phyloP scores from a whole-genome alignment of 2,888 invertebrate genomes.

The Epistrophe grossulariae region DNA sequence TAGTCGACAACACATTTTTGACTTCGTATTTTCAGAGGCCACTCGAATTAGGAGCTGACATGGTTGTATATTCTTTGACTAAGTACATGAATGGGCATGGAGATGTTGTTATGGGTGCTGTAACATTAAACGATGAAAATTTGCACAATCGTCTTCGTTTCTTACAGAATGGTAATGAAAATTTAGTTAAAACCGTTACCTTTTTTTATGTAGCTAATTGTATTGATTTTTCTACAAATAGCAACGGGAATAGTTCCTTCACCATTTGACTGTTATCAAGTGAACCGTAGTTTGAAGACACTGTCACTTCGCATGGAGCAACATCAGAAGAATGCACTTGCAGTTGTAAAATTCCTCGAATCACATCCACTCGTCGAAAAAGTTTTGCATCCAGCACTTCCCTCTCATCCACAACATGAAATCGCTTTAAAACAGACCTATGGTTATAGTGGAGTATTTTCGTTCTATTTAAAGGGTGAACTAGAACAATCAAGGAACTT shows the following conservation, averaged over 20 bases:
- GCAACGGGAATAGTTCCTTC: slow-evolving; percentile 94
- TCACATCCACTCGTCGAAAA: slow-evolving; percentile 90
- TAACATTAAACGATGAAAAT: slow-evolving; percentile 89
- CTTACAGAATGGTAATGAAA: slow-evolving; percentile 91
- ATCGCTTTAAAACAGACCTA: slow-evolving; percentile 91
- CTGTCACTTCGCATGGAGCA: slow-evolving; percentile 95
- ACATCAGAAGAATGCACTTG: slow-evolving; percentile 91
- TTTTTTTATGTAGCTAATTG: not conserved
- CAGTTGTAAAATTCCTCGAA: slow-evolving; percentile 92
- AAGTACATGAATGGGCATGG: slow-evolving; percentile 99
- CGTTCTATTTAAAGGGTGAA: slow-evolving; percentile 93
- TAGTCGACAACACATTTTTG: slow-evolving; percentile 97
- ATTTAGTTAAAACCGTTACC: not conserved
- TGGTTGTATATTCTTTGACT: slow-evolving; percentile 95
- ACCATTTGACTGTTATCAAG: slow-evolving; percentile 97
- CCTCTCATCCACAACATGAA: slow-evolving; percentile 94
- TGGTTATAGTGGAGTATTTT: slow-evolving; percentile 96
- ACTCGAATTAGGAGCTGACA: slow-evolving; percentile 94
- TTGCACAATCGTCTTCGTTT: slow-evolving; percentile 90
- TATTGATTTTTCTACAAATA: slow-evolving; percentile 42
- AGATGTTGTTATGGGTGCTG: slow-evolving; percentile 98
- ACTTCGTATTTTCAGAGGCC: slow-evolving; percentile 96
- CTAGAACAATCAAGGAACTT: slow-evolving; percentile 90
- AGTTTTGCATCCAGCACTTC: slow-evolving; percentile 94
- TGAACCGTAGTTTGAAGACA: slow-evolving; percentile 97